phyloP scores from a whole-genome alignment of 2,113 vertebrate species.

The Pygoscelis adeliae region DNA sequence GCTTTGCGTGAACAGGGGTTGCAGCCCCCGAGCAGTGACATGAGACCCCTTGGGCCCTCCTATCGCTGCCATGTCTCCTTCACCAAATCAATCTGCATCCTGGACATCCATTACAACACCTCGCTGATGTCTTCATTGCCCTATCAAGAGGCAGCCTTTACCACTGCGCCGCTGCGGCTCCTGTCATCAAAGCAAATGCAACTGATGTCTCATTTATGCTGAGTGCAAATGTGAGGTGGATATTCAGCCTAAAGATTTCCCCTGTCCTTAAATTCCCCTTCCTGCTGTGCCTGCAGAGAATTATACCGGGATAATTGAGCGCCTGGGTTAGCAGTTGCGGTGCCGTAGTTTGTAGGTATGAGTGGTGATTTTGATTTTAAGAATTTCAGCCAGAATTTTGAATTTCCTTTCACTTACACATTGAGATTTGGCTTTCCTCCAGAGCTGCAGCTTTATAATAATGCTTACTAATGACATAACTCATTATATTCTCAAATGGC shows the following conservation, averaged over 20 bases:
- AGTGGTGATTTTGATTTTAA: not conserved
- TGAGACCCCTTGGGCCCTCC: not conserved
- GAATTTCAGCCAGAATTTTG: not conserved
- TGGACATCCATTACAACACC: not conserved
- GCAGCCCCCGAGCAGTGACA: not conserved
- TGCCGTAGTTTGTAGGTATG: not conserved
- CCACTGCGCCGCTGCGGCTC: not conserved
- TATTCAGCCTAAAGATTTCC: not conserved
- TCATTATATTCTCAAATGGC: not conserved
- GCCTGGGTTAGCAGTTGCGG: not conserved
- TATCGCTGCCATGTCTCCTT: not conserved
- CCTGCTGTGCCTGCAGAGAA: not conserved
- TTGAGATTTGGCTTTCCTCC: not conserved
- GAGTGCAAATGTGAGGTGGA: not conserved
- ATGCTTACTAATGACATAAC: not conserved
- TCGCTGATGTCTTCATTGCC: slow-evolving; percentile 12
- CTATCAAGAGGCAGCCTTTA: not conserved
- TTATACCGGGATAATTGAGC: not conserved
- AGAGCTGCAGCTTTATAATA: not conserved
- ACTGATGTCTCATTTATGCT: slow-evolving; percentile 3
- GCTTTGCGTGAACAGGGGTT: not conserved
- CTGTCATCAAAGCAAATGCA: not conserved
- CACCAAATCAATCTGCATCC: not conserved
- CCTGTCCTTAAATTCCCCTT: not conserved
- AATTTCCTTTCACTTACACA: not conserved